Conservation (phyloP, 1,140 invertebrate genomes). For the Ganaspis sp. region DNA sequence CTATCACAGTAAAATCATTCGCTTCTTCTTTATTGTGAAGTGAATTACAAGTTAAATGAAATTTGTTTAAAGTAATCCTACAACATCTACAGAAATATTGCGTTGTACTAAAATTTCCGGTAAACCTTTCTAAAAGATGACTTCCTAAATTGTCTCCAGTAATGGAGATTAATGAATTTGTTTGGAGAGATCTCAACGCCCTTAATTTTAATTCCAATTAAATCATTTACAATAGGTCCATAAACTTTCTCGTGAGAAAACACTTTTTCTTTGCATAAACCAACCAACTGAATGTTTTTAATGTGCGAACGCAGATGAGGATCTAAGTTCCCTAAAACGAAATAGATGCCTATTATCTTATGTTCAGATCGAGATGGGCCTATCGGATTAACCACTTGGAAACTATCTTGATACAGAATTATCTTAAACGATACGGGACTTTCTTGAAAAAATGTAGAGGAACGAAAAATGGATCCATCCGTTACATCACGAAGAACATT, state of each 20-base stretch:
- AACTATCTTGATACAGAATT: constrained; percentile 65
- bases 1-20: constrained; percentile 28
- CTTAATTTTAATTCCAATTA: constrained; percentile 56
- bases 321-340: constrained; percentile 55
- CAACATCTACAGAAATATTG: constrained; percentile 45
- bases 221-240: constrained; percentile 56
- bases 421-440: constrained; percentile 54
- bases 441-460: constrained; percentile 55
- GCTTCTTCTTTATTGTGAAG: constrained; percentile 23
- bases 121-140: constrained; percentile 58
- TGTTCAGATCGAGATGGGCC: constrained; percentile 59
- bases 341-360: constrained; percentile 64
- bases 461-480: no score
- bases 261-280: constrained; percentile 56
- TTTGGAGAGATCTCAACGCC: constrained; percentile 46
- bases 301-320: constrained; percentile 44
- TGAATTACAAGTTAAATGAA: neutral
- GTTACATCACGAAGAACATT: no score
- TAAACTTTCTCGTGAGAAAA: constrained; percentile 53
- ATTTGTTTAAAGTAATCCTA: no score
- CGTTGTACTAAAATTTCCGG: constrained; percentile 33
- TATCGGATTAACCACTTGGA: constrained; percentile 66
- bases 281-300: constrained; percentile 61
- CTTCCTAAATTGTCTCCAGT: constrained; percentile 60
- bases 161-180: constrained; percentile 44